Evolutionary conservation across 2,113 vertebrate species (phyloP).

Genomic region (Pituophis catenifer): DNA sequence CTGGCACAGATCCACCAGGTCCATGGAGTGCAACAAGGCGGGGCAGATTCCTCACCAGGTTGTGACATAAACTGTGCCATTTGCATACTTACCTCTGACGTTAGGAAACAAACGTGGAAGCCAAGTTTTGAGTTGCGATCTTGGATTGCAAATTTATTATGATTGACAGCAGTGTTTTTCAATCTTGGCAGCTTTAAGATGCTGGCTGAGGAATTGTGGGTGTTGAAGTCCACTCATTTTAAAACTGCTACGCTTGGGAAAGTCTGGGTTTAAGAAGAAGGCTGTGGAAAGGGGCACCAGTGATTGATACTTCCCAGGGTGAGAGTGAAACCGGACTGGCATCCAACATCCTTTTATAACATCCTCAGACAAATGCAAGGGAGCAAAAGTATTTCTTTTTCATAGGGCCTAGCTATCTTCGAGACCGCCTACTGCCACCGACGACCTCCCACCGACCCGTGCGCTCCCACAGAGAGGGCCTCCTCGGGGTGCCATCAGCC

Average conservation of each 20-base stretch:
- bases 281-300: background rate
- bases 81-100: background rate
- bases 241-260: background rate
- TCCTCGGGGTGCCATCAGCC: no score
- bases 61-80: background rate
- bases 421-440: no score
- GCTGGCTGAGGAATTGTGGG: background rate
- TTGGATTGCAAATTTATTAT: background rate
- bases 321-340: background rate
- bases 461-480: no score
- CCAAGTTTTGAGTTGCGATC: background rate
- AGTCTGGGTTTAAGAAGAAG: background rate
- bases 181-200: background rate
- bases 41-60: background rate
- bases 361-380: background rate
- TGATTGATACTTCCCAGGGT: no score
- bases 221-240: background rate
- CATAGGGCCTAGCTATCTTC: no score
- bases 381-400: background rate
- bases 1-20: background rate
- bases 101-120: background rate
- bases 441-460: no score
- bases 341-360: background rate
- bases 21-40: accelerated
- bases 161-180: background rate